These are phyloP conservation scores for Ophioninae sp. DNA, from an alignment of 2,888 invertebrate species.

Conservation along the genomic window DNA sequence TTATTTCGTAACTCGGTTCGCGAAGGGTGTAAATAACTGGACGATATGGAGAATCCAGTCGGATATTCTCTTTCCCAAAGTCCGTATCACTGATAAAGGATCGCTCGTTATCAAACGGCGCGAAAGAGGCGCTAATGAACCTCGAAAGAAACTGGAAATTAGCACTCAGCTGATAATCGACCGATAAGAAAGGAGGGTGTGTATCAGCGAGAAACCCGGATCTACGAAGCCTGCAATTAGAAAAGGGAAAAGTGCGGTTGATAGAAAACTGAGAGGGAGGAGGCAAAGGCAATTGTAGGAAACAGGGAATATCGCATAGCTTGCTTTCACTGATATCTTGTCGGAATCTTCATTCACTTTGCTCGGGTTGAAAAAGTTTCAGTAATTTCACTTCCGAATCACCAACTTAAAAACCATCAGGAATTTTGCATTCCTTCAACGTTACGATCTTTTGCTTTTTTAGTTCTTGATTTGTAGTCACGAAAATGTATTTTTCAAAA, in stretches of 20 bases:
- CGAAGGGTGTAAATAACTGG: constrained; percentile 67
- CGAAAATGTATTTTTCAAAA: neutral
- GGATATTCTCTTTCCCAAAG: constrained; percentile 1
- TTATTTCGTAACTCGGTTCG: constrained; percentile 56
- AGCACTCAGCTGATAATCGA: neutral
- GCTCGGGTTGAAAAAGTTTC: neutral
- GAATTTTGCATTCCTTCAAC: neutral
- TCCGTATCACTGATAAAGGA: constrained; percentile 25
- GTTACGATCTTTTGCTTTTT: neutral
- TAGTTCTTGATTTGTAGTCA: neutral
- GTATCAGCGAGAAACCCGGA: too few species aligned
- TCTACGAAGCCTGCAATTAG: neutral
- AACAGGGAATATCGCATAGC: neutral
- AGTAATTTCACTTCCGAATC: neutral
- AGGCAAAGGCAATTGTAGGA: neutral
- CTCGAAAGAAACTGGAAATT: neutral
- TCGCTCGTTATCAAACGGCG: constrained; percentile 6
- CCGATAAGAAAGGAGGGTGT: neutral
- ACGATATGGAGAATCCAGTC: constrained; percentile 15
- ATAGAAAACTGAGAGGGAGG: neutral
- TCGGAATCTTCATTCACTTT: neutral
- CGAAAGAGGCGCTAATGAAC: constrained; percentile 28
- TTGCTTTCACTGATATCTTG: neutral
- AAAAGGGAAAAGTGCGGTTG: neutral
- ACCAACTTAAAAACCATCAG: neutral